These are phyloP conservation scores for Pangasius macronema DNA, from an alignment of 2,797 vertebrate genomes.

Conservation along the genomic window DNA sequence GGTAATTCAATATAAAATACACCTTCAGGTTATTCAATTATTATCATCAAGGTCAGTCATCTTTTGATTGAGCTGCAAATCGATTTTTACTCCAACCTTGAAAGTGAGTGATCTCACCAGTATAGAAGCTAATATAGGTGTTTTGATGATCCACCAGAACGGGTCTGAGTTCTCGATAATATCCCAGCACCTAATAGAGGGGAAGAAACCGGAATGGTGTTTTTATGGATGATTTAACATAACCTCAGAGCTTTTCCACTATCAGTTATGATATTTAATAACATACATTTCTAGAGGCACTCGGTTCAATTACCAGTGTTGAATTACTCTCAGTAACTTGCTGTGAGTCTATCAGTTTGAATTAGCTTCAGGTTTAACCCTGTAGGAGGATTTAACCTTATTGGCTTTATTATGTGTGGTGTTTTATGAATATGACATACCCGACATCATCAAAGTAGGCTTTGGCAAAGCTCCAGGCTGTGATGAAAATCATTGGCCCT, in stretches of 20 bases:
- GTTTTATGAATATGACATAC: constrained; percentile 59
- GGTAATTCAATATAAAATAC: constrained; percentile 9
- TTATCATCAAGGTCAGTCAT: constrained; percentile 15
- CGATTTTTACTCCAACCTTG: constrained; percentile 16
- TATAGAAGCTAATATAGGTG: constrained; percentile 90
- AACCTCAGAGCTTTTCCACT: constrained; percentile 23
- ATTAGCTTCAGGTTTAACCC: constrained; percentile 5
- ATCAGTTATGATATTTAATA: constrained; percentile 7
- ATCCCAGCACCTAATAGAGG: constrained; percentile 87
- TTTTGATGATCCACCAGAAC: constrained; percentile 96
- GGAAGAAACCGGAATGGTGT: constrained; percentile 12
- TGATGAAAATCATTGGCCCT: constrained; percentile 85
- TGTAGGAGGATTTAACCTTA: neutral
- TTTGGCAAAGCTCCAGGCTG: constrained; percentile 85
- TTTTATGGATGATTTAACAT: constrained; percentile 24
- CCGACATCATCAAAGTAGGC: constrained; percentile 80
- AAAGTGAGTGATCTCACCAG: constrained; percentile 76
- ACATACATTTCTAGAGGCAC: constrained; percentile 5
- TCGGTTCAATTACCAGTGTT: neutral
- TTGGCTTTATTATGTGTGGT: neutral
- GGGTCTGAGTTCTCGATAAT: constrained; percentile 79
- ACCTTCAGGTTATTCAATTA: constrained; percentile 27
- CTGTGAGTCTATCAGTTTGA: neutral
- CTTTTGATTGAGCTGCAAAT: constrained; percentile 12
- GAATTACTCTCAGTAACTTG: neutral